phyloP scores from a whole-genome alignment of 2,888 invertebrate genomes.

The Ophion costatus region DNA sequence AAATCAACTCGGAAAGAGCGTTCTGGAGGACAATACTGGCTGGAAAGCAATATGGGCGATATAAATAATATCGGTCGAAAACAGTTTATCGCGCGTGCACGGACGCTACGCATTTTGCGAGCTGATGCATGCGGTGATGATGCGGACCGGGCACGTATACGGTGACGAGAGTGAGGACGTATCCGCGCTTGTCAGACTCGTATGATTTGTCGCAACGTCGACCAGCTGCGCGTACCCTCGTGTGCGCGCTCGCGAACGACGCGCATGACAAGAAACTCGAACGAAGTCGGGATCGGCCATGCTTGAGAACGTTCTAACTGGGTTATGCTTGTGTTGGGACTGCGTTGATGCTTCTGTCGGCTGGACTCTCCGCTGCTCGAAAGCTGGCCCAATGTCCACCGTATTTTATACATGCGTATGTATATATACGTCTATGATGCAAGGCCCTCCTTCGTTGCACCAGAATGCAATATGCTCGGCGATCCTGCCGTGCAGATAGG shows the following conservation, averaged over 20 bases:
- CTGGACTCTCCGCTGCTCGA: constrained; percentile 54
- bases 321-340: constrained; percentile 56
- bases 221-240: constrained; percentile 78
- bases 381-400: constrained; percentile 57
- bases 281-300: constrained; percentile 61
- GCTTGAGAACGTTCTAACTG: constrained; percentile 63
- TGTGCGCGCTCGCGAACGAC: constrained; percentile 52
- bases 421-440: constrained; percentile 15
- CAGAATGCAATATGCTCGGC: constrained; percentile 60
- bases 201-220: constrained; percentile 80
- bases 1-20: too few relatives aligned
- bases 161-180: constrained; percentile 58
- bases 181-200: constrained; percentile 73
- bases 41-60: not conserved
- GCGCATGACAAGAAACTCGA: constrained; percentile 57
- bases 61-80: not conserved
- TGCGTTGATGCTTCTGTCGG: constrained; percentile 40
- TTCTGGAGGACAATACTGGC: too few relatives aligned
- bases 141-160: not conserved
- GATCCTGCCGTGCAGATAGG: constrained; percentile 39
- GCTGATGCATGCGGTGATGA: not conserved
- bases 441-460: constrained; percentile 48
- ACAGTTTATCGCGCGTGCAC: not conserved
- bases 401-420: constrained; percentile 25
- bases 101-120: not conserved